Percentiles rank a stretch among this genome's conserved stretches.
Conservation (phyloP, 2,888 invertebrate species). For the Drosophila seclusa region DNA sequence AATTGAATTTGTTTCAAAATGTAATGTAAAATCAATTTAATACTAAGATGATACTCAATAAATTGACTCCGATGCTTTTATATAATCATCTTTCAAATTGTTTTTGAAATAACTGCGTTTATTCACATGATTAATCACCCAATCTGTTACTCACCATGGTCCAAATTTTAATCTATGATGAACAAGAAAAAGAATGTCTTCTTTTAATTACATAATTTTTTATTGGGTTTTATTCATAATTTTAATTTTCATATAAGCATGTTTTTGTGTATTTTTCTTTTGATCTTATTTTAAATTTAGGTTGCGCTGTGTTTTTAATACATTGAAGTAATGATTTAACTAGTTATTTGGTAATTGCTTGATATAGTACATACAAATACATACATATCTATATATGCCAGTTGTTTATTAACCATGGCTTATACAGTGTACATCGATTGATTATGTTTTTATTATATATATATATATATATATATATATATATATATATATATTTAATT, state of each 20-base stretch:
- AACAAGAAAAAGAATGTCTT: background rate
- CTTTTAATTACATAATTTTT: slow-evolving; percentile 18
- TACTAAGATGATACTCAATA: background rate
- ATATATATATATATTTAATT: slow-evolving; percentile 25
- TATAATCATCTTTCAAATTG: background rate
- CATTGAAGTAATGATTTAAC: slow-evolving; percentile 75
- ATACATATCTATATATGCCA: slow-evolving; percentile 27
- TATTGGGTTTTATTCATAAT: slow-evolving; percentile 41
- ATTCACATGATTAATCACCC: background rate
- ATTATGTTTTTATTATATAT: slow-evolving; percentile 9
- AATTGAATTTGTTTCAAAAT: background rate
- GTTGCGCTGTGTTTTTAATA: slow-evolving; percentile 62
- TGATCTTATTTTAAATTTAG: slow-evolving; percentile 47
- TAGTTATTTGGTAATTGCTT: slow-evolving; percentile 74
- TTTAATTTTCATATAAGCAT: slow-evolving; percentile 49
- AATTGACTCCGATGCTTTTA: background rate
- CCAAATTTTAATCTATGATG: background rate
- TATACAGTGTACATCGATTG: slow-evolving; percentile 25
- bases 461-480: slow-evolving; percentile 1
- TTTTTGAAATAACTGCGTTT: background rate
- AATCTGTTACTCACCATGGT: background rate
- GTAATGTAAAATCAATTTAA: background rate
- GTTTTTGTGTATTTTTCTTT: slow-evolving; percentile 42
- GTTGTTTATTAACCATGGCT: slow-evolving; percentile 16
- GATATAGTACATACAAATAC: slow-evolving; percentile 40